A percentile compares a stretch with the other conserved stretches of the same genome.
These are phyloP conservation scores for Apeira syringaria DNA, from an alignment of 2,888 invertebrate genomes.

Conservation along the genomic window DNA sequence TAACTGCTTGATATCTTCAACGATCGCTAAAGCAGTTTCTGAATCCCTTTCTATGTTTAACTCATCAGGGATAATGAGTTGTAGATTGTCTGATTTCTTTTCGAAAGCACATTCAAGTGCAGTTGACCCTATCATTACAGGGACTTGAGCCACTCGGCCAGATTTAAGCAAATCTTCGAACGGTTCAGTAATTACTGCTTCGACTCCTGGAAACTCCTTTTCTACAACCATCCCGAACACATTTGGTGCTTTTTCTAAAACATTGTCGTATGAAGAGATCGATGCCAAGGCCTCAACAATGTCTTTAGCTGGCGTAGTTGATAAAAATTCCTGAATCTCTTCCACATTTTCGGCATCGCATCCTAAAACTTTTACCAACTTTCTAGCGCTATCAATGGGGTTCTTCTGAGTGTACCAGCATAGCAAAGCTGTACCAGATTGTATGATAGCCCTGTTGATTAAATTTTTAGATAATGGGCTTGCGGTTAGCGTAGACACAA, in stretches of 20 bases:
- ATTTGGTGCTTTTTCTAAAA: slow-evolving; percentile 29
- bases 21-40: slow-evolving; percentile 50
- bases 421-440: slow-evolving; percentile 60
- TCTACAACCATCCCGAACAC: slow-evolving; percentile 58
- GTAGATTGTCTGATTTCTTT: slow-evolving; percentile 52
- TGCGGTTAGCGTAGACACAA: slow-evolving; percentile 57
- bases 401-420: slow-evolving; percentile 51
- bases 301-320: slow-evolving; percentile 59
- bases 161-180: slow-evolving; percentile 63
- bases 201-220: slow-evolving; percentile 66
- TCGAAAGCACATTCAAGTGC: slow-evolving; percentile 54
- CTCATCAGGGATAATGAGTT: slow-evolving; percentile 57
- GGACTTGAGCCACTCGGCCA: slow-evolving; percentile 61
- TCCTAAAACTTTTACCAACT: slow-evolving; percentile 55
- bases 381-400: slow-evolving; percentile 60
- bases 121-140: slow-evolving; percentile 66
- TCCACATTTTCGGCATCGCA: slow-evolving; percentile 58
- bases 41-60: slow-evolving; percentile 59
- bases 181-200: slow-evolving; percentile 59
- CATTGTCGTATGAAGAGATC: slow-evolving; percentile 29
- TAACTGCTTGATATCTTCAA: slow-evolving; percentile 51
- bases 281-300: slow-evolving; percentile 55
- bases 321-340: slow-evolving; percentile 64
- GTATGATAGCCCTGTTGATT: slow-evolving; percentile 65
- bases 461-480: slow-evolving; percentile 62